Base-by-base conservation (phyloP, 2,113 vertebrate genomes). In the Serilophus lunatus region DNA sequence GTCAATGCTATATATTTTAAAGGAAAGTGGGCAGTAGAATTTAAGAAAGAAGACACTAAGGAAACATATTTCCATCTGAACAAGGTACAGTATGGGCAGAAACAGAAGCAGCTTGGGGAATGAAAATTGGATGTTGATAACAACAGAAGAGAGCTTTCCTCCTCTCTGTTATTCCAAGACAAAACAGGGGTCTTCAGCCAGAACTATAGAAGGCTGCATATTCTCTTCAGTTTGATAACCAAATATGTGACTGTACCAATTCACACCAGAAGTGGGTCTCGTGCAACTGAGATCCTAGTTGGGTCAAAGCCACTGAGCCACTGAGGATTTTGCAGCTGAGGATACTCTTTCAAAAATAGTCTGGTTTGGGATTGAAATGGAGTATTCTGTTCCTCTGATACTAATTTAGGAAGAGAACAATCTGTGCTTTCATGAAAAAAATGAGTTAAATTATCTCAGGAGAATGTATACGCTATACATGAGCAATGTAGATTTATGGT, bases 1-100 rank as follows among this genome's bases (percentile, higher is more conserved):
- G 98, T 99, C 92, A 99, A 98, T 57, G 98, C 98, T 50, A 97
- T 99, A 76, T 99, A 99, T 97, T 99, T 99, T 96, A 99, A 99
- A 97, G 99, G 99, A 89, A 98, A 98, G 57, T 99, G 99, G 99
- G 96, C 88, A 90, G 95, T 92, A 47, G 95, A 95, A 79, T 99
- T 99, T 96, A 75, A 98, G 53, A 95, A 96, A 74, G 91, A 94
- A 56, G 74, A 98, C 29, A 99, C 98, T 8, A 88, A 97, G 85
- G 98, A 98, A 97, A 97, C 95, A 51, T 93, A 97, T 26, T 99
- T 99, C 84, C 97, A 97, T 77, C 57, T 98, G 72, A 98, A 94
- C 76, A 51, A 97, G 98, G 99, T 98, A 95, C 47, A 56, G 54
- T 78, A 42, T 57, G 35, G 31, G 23, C 70, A 88, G 54, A 16